Conservation (phyloP, 1,140 invertebrate species). For the Pseudomyrmex gracilis region DNA sequence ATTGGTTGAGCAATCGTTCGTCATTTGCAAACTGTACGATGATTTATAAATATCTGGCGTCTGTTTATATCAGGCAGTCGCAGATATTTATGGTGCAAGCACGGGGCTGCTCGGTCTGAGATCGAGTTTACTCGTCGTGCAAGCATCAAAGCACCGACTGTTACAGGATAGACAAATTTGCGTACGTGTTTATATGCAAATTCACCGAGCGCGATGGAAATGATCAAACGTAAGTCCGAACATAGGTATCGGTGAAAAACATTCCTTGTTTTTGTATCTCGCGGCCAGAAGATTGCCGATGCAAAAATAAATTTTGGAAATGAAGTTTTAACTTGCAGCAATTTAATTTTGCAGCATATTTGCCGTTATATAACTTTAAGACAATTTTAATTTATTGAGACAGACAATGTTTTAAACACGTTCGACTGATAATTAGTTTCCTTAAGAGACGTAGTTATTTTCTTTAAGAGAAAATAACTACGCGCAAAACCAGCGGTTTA, state of each 20-base stretch:
- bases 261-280: too few species aligned
- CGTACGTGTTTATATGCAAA: conserved; percentile 10
- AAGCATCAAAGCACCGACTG: conserved; percentile 30
- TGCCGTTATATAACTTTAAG: not conserved
- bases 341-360: too few species aligned
- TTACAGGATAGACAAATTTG: not conserved
- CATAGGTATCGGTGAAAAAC: too few species aligned
- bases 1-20: conserved; percentile 6
- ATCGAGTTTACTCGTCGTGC: conserved; percentile 37
- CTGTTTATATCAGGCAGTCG: not conserved
- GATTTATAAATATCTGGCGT: not conserved
- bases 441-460: too few species aligned
- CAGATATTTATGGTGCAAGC: conserved; percentile 44
- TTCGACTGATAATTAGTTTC: not conserved
- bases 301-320: too few species aligned
- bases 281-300: too few species aligned
- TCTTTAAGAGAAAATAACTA: not conserved
- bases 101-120: not conserved
- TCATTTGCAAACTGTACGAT: not conserved
- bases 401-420: not conserved
- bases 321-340: too few species aligned
- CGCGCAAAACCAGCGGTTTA: not conserved
- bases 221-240: too few species aligned
- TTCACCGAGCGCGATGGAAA: not conserved
- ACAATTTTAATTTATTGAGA: conserved; percentile 4